A percentile compares a stretch with the other conserved stretches of the same genome.
These are phyloP conservation scores for Psix sp. DNA, from an alignment of 1,140 invertebrate species.

Conservation along the genomic window DNA sequence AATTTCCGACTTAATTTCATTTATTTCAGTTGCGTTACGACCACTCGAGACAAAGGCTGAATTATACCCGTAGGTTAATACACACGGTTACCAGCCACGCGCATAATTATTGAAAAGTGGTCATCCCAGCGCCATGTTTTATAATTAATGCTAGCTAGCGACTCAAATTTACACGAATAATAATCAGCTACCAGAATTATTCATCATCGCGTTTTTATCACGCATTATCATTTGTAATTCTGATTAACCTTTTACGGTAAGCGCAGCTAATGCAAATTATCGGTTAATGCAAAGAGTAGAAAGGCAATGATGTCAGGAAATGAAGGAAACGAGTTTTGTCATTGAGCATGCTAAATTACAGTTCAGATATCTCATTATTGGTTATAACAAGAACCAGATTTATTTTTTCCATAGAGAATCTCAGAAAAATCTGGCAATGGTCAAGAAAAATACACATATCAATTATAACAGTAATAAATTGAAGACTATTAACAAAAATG, in stretches of 20 bases:
- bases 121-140: conserved; percentile 60
- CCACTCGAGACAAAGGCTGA: conserved; percentile 51
- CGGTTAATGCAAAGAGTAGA: conserved; percentile 41
- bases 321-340: no score
- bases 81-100: conserved; percentile 53
- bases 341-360: no score
- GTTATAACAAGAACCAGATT: no score
- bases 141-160: conserved; percentile 60
- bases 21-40: conserved; percentile 45
- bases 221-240: conserved; percentile 61
- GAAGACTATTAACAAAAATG: no score
- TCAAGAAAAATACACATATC: no score
- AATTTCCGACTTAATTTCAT: conserved; percentile 45
- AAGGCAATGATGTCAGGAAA: no score
- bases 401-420: no score
- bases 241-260: conserved; percentile 61
- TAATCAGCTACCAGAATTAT: conserved; percentile 60
- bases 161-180: conserved; percentile 62
- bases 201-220: conserved; percentile 35
- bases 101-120: conserved; percentile 63
- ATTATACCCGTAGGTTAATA: conserved; percentile 56
- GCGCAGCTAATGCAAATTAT: conserved; percentile 51
- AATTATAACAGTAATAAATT: no score
- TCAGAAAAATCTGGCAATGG: no score
- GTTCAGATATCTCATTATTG: no score